Evolutionary conservation across 1,140 invertebrate genomes (phyloP).

Genomic region (Zaprionus nigranus): DNA sequence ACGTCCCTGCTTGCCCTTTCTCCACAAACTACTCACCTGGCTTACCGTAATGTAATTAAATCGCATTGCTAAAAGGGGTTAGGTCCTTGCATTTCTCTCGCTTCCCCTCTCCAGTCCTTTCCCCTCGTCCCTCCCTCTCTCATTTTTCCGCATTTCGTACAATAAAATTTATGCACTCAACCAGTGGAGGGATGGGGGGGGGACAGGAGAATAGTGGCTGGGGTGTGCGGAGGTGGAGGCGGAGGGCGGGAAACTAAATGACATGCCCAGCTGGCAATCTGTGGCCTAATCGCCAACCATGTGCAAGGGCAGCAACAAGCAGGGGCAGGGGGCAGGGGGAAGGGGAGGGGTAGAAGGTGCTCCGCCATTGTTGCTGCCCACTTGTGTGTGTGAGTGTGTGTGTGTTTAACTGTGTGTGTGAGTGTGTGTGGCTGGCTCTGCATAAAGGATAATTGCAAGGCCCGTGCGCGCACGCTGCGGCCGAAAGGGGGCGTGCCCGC

Average conservation of each 20-base stretch:
- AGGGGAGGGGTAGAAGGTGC: background rate
- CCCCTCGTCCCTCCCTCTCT: background rate
- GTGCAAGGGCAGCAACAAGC: slow-evolving; percentile 12
- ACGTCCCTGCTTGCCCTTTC: background rate
- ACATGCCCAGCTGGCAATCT: slow-evolving; percentile 74
- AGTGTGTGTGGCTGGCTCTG: slow-evolving; percentile 33
- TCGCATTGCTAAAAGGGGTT: slow-evolving; percentile 63
- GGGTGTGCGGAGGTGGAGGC: background rate
- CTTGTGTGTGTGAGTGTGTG: slow-evolving; percentile 8
- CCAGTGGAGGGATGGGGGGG: background rate
- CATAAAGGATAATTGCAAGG: slow-evolving; percentile 69
- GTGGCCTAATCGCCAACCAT: slow-evolving; percentile 59
- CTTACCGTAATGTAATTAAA: slow-evolving; percentile 70
- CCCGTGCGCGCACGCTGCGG: slow-evolving; percentile 18
- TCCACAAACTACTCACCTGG: background rate
- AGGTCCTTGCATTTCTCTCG: slow-evolving; percentile 9
- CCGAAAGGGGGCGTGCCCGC: background rate
- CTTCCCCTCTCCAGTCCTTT: background rate
- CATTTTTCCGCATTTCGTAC: slow-evolving; percentile 53
- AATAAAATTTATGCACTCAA: slow-evolving; percentile 77
- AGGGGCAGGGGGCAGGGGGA: background rate
- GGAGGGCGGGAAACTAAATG: slow-evolving; percentile 50
- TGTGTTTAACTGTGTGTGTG: slow-evolving; percentile 17
- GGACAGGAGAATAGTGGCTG: background rate
- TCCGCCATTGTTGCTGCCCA: slow-evolving; percentile 39